Evolutionary conservation across 2,113 vertebrate species (phyloP).

Genomic region (Ardeotis arabs): DNA sequence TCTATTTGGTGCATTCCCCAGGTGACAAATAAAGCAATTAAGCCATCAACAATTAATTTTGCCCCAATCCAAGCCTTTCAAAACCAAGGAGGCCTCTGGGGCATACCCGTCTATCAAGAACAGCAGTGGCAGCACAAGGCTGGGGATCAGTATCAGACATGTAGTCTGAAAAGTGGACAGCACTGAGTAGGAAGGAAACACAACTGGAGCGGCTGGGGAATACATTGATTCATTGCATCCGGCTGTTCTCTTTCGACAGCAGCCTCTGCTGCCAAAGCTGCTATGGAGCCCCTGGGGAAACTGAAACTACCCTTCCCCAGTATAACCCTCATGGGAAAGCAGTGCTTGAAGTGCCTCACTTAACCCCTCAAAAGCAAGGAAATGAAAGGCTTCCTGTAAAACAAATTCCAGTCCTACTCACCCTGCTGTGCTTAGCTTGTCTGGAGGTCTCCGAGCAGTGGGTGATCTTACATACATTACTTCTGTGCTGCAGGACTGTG

Average conservation of each 20-base stretch:
- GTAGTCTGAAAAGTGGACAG: not conserved
- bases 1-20: not conserved
- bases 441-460: conserved; percentile 64
- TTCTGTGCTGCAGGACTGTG: conserved; percentile 30
- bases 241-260: conserved; percentile 51
- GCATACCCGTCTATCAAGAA: not conserved
- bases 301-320: conserved; percentile 34
- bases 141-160: not conserved
- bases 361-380: conserved; percentile 73
- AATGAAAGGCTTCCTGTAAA: conserved; percentile 76
- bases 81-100: not conserved
- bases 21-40: not conserved
- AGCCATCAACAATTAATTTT: not conserved
- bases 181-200: not conserved
- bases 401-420: conserved; percentile 65
- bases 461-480: conserved; percentile 62
- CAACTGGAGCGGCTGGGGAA: not conserved
- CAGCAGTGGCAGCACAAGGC: not conserved
- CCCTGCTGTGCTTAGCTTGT: conserved; percentile 61
- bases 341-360: conserved; percentile 68
- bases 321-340: conserved; percentile 34
- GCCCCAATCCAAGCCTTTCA: not conserved
- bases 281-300: conserved; percentile 8
- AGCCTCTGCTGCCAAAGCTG: conserved; percentile 41
- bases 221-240: conserved; percentile 47